Conservation (phyloP, 2,888 invertebrate species). For the Lasioglossum vierecki region DNA sequence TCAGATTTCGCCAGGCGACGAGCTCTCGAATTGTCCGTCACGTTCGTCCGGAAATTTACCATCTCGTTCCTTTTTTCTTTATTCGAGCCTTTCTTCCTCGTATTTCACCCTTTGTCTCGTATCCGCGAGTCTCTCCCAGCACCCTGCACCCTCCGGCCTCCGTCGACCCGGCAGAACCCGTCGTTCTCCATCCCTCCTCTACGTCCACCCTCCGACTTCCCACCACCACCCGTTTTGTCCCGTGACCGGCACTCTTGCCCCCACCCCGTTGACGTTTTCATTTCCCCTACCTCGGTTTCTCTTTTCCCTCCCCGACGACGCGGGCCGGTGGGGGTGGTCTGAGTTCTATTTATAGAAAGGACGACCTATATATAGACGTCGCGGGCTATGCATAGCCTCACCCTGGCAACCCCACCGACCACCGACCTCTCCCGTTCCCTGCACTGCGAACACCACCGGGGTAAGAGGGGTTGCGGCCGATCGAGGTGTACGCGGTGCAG, state of each 20-base stretch:
- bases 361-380: conserved; percentile 82
- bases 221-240: not conserved
- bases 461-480: conserved; percentile 56
- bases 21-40: not conserved
- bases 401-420: conserved; percentile 66
- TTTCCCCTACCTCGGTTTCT: conserved; percentile 26
- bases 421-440: conserved; percentile 61
- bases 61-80: not conserved
- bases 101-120: conserved; percentile 29
- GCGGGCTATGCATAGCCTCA: conserved; percentile 81
- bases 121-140: not conserved
- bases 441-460: conserved; percentile 62
- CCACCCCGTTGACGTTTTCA: conserved; percentile 27
- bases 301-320: conserved; percentile 20
- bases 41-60: conserved; percentile 36
- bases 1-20: not conserved
- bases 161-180: not conserved
- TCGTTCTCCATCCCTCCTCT: not conserved
- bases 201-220: not conserved
- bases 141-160: not conserved
- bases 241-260: not conserved
- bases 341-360: conserved; percentile 83
- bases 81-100: not conserved
- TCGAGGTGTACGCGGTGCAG: conserved; percentile 71
- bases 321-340: conserved; percentile 58